A percentile compares a stretch with the other conserved stretches of the same genome.
These are phyloP conservation scores for Hycleus cichorii DNA, from an alignment of 1,140 invertebrate species.

Conservation along the genomic window DNA sequence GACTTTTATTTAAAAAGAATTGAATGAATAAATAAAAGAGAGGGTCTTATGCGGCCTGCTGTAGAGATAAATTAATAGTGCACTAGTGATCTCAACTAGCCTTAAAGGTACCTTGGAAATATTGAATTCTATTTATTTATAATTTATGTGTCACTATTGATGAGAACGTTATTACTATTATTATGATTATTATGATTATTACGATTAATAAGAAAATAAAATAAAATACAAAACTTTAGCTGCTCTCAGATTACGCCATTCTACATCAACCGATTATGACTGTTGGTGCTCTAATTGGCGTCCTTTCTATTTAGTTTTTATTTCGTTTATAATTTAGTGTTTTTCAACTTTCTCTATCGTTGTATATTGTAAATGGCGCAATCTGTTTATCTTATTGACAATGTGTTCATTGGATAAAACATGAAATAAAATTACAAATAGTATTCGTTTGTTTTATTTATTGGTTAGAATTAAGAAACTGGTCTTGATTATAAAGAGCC, in stretches of 20 bases:
- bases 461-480: neutral
- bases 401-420: slow-evolving; percentile 42
- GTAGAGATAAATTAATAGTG: slow-evolving; percentile 32
- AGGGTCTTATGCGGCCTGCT: slow-evolving; percentile 27
- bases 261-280: slow-evolving; percentile 34
- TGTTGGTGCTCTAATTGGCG: slow-evolving; percentile 28
- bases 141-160: slow-evolving; percentile 26
- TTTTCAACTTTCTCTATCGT: slow-evolving; percentile 10
- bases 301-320: neutral
- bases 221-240: slow-evolving; percentile 2
- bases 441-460: slow-evolving; percentile 1
- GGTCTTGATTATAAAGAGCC: too few relatives aligned
- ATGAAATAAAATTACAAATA: slow-evolving; percentile 36
- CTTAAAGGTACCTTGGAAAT: slow-evolving; percentile 40
- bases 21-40: slow-evolving; percentile 1
- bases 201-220: neutral
- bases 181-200: neutral
- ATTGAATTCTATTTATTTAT: slow-evolving; percentile 37
- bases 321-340: too few relatives aligned
- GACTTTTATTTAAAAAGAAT: slow-evolving; percentile 3
- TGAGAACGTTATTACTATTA: neutral
- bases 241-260: slow-evolving; percentile 36
- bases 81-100: slow-evolving; percentile 41
- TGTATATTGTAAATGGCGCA: slow-evolving; percentile 33
- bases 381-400: slow-evolving; percentile 38